Evolutionary conservation across 2,113 vertebrate genomes (phyloP).

Genomic region (Sus scrofa): DNA sequence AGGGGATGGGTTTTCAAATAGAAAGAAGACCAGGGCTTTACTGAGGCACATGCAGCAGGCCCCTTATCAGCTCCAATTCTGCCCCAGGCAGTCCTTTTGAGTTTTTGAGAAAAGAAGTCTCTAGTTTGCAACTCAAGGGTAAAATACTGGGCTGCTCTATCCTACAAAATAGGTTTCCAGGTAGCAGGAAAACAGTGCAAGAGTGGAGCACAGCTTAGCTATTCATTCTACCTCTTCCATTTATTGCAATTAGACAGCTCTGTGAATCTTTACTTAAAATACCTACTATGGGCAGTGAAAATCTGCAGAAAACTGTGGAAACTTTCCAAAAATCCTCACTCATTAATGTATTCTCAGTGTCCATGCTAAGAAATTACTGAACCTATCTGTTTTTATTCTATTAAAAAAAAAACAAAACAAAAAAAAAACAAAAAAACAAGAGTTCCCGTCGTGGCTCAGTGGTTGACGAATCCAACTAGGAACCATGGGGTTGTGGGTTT

Average conservation of each 20-base stretch:
- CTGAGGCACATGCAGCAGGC: background rate
- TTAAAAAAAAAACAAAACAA: no score
- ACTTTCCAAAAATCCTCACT: background rate
- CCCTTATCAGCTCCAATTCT: background rate
- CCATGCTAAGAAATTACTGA: constrained; percentile 36
- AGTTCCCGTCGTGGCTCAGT: no score
- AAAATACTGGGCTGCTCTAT: background rate
- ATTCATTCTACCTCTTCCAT: background rate
- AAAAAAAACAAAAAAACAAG: no score
- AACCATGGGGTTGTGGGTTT: no score
- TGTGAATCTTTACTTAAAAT: background rate
- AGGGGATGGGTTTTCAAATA: background rate
- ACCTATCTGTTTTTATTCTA: background rate
- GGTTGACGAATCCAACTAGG: no score
- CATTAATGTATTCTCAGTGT: background rate
- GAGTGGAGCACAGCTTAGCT: background rate
- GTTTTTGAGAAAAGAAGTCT: background rate
- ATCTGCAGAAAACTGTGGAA: background rate
- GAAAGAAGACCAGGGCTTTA: background rate
- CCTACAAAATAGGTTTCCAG: background rate
- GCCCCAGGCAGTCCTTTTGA: background rate
- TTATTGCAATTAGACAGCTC: background rate
- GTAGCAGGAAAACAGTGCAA: background rate
- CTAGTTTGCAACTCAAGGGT: background rate
- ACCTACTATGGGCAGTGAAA: background rate